Conservation (phyloP, 2,888 invertebrate genomes). For the Pegoplata infirma region DNA sequence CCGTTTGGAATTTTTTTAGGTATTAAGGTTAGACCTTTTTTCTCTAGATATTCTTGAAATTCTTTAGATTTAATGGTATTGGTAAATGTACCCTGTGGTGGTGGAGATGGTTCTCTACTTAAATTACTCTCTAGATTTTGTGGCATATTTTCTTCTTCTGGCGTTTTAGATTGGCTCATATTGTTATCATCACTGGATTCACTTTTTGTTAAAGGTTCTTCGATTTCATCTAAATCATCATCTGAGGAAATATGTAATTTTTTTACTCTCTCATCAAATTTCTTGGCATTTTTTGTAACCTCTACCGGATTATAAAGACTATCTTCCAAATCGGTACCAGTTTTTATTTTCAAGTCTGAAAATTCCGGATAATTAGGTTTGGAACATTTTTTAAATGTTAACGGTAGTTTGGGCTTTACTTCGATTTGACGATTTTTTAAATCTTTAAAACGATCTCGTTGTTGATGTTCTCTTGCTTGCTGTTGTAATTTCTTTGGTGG, state of each 20-base stretch:
- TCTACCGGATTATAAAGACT: conserved; percentile 76
- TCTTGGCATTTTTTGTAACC: conserved; percentile 77
- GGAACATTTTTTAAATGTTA: conserved; percentile 75
- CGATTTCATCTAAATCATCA: conserved; percentile 77
- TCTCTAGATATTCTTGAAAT: conserved; percentile 76
- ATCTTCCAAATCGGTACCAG: conserved; percentile 74
- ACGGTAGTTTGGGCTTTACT: conserved; percentile 64
- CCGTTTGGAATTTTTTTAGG: conserved; percentile 69
- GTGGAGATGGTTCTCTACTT: conserved; percentile 49
- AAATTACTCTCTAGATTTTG: conserved; percentile 20
- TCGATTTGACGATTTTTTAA: conserved; percentile 65
- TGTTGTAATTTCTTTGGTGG: conserved; percentile 67
- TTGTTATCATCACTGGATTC: conserved; percentile 75
- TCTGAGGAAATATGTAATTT: conserved; percentile 75
- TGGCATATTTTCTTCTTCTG: conserved; percentile 19
- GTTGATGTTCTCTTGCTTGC: conserved; percentile 44
- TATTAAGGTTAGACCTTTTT: conserved; percentile 75
- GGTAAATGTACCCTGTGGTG: conserved; percentile 71
- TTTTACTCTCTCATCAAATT: conserved; percentile 77
- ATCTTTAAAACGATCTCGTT: conserved; percentile 68
- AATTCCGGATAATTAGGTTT: conserved; percentile 77
- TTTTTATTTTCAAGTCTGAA: conserved; percentile 76
- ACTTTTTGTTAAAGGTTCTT: conserved; percentile 74
- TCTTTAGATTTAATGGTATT: conserved; percentile 77
- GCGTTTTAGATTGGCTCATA: conserved; percentile 39